These are phyloP conservation scores for Mya arenaria DNA, from an alignment of 1,140 invertebrate genomes.

Conservation along the genomic window DNA sequence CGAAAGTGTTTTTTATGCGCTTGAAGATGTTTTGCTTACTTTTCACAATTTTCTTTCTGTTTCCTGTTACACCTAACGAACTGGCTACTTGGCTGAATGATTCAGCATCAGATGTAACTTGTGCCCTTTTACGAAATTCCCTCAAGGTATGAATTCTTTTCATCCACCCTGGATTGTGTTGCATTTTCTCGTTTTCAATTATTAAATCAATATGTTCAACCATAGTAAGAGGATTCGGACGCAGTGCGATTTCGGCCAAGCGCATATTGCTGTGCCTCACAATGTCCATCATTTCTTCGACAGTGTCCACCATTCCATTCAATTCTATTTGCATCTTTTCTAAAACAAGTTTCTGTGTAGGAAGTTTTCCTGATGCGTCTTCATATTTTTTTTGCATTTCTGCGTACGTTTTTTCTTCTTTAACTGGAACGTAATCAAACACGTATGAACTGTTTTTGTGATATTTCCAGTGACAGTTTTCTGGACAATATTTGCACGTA, in stretches of 20 bases:
- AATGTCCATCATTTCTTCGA: conserved; percentile 12
- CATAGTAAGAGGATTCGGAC: conserved; percentile 46
- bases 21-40: no score
- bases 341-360: background rate
- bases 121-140: conserved; percentile 35
- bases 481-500: conserved; percentile 46
- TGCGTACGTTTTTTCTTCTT: conserved; percentile 21
- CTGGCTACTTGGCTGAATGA: no score
- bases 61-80: no score
- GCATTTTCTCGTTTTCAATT: conserved; percentile 50
- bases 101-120: no score
- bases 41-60: no score
- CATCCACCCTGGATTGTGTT: conserved; percentile 29
- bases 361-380: background rate
- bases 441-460: conserved; percentile 50
- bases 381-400: conserved; percentile 49
- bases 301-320: background rate
- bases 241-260: conserved; percentile 31
- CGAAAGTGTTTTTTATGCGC: no score
- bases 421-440: conserved; percentile 3
- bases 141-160: conserved; percentile 28
- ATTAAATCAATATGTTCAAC: conserved; percentile 52
- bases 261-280: conserved; percentile 11
- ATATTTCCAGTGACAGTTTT: conserved; percentile 51
- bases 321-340: conserved; percentile 9